phyloP scores from a whole-genome alignment of 2,113 vertebrate genomes.

The Numida meleagris region DNA sequence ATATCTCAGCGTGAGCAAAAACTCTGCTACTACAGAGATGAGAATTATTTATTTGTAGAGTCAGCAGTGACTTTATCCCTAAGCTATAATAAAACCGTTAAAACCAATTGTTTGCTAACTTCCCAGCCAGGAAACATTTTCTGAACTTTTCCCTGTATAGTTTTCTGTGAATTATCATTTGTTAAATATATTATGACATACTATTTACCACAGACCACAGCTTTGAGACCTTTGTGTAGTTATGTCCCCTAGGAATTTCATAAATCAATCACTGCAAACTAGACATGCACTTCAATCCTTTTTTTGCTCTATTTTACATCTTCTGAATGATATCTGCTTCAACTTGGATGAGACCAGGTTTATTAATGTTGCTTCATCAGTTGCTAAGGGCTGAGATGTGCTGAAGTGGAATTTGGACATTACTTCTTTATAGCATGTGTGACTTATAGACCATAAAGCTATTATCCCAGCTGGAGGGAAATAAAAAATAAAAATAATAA shows the following conservation, averaged over 20 bases:
- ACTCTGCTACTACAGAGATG: neutral
- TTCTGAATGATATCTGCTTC: conserved; percentile 27
- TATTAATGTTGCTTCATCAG: conserved; percentile 30
- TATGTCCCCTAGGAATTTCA: neutral
- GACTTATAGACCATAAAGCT: neutral
- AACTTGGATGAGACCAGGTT: neutral
- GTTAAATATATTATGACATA: conserved; percentile 37
- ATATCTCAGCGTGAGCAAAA: neutral
- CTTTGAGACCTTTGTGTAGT: neutral
- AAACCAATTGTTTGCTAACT: conserved; percentile 20
- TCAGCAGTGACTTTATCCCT: conserved; percentile 1
- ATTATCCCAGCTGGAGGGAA: neutral
- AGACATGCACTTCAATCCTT: neutral
- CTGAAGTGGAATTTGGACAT: neutral
- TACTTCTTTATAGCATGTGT: neutral
- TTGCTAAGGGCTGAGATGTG: conserved; percentile 35
- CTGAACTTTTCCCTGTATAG: neutral
- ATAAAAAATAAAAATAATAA: too few species aligned
- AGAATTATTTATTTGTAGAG: conserved; percentile 16
- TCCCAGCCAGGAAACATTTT: neutral
- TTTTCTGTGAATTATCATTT: conserved; percentile 41
- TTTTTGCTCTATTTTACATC: neutral
- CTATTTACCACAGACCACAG: conserved; percentile 18
- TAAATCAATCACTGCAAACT: conserved; percentile 37
- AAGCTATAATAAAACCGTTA: conserved; percentile 41